phyloP scores from a whole-genome alignment of 2,797 vertebrate genomes.

The Pseudopleuronectes americanus region DNA sequence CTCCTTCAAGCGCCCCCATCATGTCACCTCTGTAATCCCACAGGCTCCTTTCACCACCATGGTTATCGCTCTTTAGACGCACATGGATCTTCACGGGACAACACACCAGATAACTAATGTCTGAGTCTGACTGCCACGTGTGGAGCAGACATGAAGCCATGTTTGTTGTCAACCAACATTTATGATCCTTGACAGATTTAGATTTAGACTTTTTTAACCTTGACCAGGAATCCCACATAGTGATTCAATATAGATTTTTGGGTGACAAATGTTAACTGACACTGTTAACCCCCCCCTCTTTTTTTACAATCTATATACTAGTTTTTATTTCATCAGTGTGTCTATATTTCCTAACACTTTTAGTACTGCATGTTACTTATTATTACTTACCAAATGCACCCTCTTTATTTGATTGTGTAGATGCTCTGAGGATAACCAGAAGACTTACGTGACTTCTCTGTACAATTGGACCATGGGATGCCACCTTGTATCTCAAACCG shows the following conservation, averaged over 20 bases:
- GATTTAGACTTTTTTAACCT: not conserved
- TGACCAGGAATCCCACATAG: not conserved
- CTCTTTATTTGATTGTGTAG: conserved; percentile 17
- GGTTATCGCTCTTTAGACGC: conserved; percentile 29
- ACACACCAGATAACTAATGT: not conserved
- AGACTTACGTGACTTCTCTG: conserved; percentile 43
- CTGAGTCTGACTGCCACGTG: not conserved
- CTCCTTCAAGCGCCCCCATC: conserved; percentile 20
- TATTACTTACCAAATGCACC: too few species aligned
- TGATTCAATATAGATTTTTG: not conserved
- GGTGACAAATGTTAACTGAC: too few species aligned
- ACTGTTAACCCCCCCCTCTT: not conserved
- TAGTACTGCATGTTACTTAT: too few species aligned
- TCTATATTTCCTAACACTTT: too few species aligned
- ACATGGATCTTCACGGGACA: conserved; percentile 35
- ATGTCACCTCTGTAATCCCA: conserved; percentile 38
- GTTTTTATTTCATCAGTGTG: too few species aligned
- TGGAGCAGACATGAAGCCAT: not conserved
- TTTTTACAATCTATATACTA: too few species aligned
- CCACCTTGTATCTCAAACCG: conserved; percentile 54
- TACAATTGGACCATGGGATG: conserved; percentile 39
- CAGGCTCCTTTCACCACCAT: conserved; percentile 17
- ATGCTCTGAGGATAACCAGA: conserved; percentile 56
- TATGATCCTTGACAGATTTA: not conserved
- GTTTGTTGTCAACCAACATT: not conserved